A percentile compares a stretch with the other conserved stretches of the same genome.
Conservation (phyloP, 2,113 vertebrate genomes). For the Zosterops pallidus region DNA sequence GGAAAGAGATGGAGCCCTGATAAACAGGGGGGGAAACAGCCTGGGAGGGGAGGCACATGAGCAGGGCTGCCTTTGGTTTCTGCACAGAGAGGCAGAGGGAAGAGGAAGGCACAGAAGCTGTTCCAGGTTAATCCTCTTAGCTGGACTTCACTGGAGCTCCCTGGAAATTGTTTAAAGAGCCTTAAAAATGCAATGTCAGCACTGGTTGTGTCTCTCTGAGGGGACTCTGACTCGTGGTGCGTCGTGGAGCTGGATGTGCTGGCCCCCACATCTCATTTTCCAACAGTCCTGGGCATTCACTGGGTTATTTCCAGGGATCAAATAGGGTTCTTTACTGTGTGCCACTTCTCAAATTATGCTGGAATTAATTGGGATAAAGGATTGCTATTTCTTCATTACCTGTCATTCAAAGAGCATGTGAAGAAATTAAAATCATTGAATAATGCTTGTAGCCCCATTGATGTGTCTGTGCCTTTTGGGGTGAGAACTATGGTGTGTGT, state of each 20-base stretch:
- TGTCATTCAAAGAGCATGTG: rapidly evolving
- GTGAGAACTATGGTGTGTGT: background rate
- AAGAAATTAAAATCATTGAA: background rate
- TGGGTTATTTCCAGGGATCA: background rate
- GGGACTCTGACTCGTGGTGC: background rate
- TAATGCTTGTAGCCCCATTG: rapidly evolving
- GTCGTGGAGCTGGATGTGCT: rapidly evolving
- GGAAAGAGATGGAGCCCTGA: constrained; percentile 11
- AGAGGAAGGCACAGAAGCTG: background rate
- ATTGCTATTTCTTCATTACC: background rate
- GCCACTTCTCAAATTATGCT: background rate
- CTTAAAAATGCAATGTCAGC: background rate
- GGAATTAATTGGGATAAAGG: background rate
- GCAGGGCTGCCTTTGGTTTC: background rate
- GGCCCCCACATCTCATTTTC: rapidly evolving
- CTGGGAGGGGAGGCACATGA: background rate
- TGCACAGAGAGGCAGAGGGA: background rate
- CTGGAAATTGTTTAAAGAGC: background rate
- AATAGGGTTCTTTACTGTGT: background rate
- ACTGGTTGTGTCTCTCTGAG: background rate
- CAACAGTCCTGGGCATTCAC: rapidly evolving
- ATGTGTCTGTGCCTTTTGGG: background rate
- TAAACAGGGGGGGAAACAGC: background rate
- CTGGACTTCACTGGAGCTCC: background rate
- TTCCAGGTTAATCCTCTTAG: background rate